A percentile compares a stretch with the other conserved stretches of the same genome.
Conservation (phyloP, 2,888 invertebrate genomes). For the Cryptus viduatorius region DNA sequence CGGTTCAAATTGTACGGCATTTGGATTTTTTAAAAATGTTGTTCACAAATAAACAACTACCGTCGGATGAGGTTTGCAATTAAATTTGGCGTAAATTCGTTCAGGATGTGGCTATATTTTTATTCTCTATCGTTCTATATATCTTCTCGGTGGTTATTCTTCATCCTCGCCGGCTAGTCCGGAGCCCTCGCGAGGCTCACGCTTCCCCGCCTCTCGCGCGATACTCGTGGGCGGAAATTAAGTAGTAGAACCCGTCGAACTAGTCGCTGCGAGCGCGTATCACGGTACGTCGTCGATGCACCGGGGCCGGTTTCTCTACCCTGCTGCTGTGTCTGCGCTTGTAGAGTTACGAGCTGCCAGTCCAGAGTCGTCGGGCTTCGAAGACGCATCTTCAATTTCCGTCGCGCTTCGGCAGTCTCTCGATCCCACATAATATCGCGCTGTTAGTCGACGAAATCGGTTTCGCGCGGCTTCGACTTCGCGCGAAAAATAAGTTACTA, state of each 20-base stretch:
- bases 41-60: not conserved
- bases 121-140: no score
- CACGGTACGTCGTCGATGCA: slow-evolving; percentile 68
- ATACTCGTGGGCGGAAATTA: slow-evolving; percentile 82
- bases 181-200: slow-evolving; percentile 28
- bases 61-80: no score
- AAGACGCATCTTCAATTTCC: slow-evolving; percentile 23
- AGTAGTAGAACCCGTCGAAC: slow-evolving; percentile 81
- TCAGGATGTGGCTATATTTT: no score
- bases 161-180: slow-evolving; percentile 30
- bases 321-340: slow-evolving; percentile 21
- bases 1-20: no score
- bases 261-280: slow-evolving; percentile 76
- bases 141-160: not conserved
- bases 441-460: not conserved
- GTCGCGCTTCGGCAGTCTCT: not conserved
- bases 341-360: slow-evolving; percentile 44
- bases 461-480: not conserved
- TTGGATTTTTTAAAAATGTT: no score
- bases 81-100: not conserved
- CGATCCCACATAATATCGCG: not conserved
- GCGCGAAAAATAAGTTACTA: not conserved
- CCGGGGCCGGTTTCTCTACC: slow-evolving; percentile 44
- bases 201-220: slow-evolving; percentile 60
- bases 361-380: slow-evolving; percentile 40